phyloP scores from a whole-genome alignment of 2,113 vertebrate species.

The Epinephelus fuscoguttatus region DNA sequence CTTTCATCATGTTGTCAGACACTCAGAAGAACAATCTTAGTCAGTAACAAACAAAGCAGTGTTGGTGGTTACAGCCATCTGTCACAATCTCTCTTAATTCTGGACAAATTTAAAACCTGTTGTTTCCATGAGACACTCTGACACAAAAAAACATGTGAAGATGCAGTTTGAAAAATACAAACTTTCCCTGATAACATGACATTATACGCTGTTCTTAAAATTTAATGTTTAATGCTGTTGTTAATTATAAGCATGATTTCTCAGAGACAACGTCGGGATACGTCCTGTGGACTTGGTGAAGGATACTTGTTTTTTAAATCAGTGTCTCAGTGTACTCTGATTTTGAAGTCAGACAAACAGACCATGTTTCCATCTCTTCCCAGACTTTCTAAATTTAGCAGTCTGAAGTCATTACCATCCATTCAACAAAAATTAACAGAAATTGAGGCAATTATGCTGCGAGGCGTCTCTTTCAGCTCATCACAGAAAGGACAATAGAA shows the following conservation, averaged over 20 bases:
- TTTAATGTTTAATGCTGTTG: too few relatives aligned
- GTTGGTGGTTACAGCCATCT: too few relatives aligned
- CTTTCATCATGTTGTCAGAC: too few relatives aligned
- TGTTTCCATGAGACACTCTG: too few relatives aligned
- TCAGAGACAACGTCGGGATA: background rate
- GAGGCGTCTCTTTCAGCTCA: constrained; percentile 27
- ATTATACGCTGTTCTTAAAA: background rate
- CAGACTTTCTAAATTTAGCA: constrained; percentile 14
- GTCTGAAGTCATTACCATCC: constrained; percentile 28
- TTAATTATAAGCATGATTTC: background rate
- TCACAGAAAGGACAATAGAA: constrained; percentile 49
- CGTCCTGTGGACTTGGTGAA: background rate
- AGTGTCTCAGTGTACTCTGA: too few relatives aligned
- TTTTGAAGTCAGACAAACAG: background rate
- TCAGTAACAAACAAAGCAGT: too few relatives aligned
- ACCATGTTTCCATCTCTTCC: background rate
- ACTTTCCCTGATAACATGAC: too few relatives aligned
- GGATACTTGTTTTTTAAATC: background rate
- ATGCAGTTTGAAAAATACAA: too few relatives aligned
- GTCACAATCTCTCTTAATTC: too few relatives aligned
- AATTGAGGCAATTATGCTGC: constrained; percentile 23
- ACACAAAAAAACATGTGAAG: too few relatives aligned
- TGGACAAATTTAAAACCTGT: too few relatives aligned
- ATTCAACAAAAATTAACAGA: constrained; percentile 46
- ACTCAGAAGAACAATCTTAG: too few relatives aligned